phyloP scores from a whole-genome alignment of 2,888 invertebrate species.

The Iphiclides podalirius region DNA sequence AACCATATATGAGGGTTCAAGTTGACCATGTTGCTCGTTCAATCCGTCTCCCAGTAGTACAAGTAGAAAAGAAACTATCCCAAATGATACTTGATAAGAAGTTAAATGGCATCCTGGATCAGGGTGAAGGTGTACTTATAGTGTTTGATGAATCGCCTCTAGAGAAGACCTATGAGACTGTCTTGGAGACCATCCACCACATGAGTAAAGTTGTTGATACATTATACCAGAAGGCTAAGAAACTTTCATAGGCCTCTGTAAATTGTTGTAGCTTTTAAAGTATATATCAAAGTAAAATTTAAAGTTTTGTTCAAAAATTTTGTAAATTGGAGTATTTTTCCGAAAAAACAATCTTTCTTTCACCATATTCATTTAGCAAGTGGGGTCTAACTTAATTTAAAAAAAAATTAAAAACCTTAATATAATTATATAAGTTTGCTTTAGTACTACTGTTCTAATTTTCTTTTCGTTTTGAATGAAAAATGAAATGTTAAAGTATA shows the following conservation, averaged over 20 bases:
- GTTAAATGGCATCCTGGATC: constrained; percentile 97
- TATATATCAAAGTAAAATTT: constrained; percentile 69
- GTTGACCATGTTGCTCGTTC: constrained; percentile 94
- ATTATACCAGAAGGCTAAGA: constrained; percentile 99
- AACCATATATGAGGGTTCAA: constrained; percentile 98
- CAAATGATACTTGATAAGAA: constrained; percentile 99
- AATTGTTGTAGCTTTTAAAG: constrained; percentile 73
- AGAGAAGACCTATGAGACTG: constrained; percentile 98
- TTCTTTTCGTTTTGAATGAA: constrained; percentile 38
- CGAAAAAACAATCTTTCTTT: constrained; percentile 48
- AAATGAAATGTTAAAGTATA: constrained; percentile 55
- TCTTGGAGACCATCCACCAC: constrained; percentile 97
- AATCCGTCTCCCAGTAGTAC: constrained; percentile 92
- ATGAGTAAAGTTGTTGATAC: constrained; percentile 99
- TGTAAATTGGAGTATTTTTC: constrained; percentile 68
- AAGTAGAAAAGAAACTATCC: constrained; percentile 98
- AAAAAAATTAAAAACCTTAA: constrained; percentile 6
- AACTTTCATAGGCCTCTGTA: constrained; percentile 87
- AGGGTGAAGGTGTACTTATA: constrained; percentile 98
- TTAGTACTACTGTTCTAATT: constrained; percentile 20
- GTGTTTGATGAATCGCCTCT: constrained; percentile 97
- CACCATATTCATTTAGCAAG: constrained; percentile 38
- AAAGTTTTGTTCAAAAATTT: constrained; percentile 63
- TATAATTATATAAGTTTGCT: constrained; percentile 18
- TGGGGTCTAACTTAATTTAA: constrained; percentile 18